Evolutionary conservation across 2,888 invertebrate genomes (phyloP).

Genomic region (Xestobium rufovillosum): DNA sequence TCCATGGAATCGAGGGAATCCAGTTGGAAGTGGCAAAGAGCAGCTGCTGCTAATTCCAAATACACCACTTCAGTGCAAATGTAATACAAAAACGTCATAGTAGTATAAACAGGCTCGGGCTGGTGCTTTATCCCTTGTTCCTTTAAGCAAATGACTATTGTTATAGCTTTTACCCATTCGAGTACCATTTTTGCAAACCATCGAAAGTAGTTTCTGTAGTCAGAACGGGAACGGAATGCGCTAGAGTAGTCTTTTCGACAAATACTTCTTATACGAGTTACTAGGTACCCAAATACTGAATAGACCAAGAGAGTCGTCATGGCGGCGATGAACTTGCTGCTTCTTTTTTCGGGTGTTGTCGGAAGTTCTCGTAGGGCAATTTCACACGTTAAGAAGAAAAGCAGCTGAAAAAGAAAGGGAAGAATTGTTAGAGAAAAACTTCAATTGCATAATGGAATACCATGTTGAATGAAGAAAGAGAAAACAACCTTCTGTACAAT

Average conservation of each 20-base stretch:
- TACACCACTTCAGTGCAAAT: conserved; percentile 63
- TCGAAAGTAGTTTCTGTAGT: conserved; percentile 25
- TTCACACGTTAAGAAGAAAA: conserved; percentile 38
- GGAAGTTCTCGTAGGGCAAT: conserved; percentile 24
- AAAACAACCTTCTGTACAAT: no score
- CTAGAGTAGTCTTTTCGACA: conserved; percentile 22
- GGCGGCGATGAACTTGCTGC: conserved; percentile 32
- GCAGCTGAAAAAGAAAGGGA: conserved; percentile 29
- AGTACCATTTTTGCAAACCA: conserved; percentile 56
- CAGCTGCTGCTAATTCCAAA: conserved; percentile 54
- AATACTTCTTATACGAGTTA: conserved; percentile 34
- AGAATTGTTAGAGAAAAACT: no score
- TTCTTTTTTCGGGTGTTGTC: conserved; percentile 21
- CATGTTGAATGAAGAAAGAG: no score
- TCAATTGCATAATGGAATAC: no score
- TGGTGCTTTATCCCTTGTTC: conserved; percentile 65
- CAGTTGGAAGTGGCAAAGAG: conserved; percentile 49
- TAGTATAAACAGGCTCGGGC: conserved; percentile 56
- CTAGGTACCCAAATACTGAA: conserved; percentile 39
- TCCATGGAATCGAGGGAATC: conserved; percentile 64
- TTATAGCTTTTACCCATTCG: conserved; percentile 70
- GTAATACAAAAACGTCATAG: conserved; percentile 60
- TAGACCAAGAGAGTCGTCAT: conserved; percentile 40
- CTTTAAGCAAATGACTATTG: conserved; percentile 53
- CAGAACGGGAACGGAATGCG: conserved; percentile 13